Percentiles rank a stretch among this genome's conserved stretches.
Evolutionary conservation across 1,140 invertebrate species (phyloP).

Genomic region (Drosophila lowei): DNA sequence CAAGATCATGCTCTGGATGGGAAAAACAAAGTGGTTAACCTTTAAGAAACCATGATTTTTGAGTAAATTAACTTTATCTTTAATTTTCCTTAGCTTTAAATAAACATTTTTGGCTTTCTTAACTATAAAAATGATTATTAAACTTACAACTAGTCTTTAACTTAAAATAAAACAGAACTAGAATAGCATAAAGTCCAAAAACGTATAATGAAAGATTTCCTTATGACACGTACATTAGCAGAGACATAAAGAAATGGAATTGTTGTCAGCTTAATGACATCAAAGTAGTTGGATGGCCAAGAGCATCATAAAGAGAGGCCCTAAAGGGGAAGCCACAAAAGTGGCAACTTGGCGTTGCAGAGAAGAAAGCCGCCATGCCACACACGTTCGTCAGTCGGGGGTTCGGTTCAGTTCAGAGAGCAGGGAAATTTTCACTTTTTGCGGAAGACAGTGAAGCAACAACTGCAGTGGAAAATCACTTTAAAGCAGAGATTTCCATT

Average conservation of each 20-base stretch:
- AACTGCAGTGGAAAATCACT: conserved; percentile 33
- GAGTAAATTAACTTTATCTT: too few species aligned
- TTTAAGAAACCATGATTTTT: too few species aligned
- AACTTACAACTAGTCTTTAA: too few species aligned
- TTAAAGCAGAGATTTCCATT: conserved; percentile 36
- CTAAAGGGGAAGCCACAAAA: conserved; percentile 53
- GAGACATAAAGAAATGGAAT: conserved; percentile 29
- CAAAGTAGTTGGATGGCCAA: conserved; percentile 22
- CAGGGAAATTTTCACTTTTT: conserved; percentile 78
- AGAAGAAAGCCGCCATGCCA: conserved; percentile 40
- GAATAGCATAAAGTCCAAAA: not conserved
- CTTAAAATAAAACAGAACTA: too few species aligned
- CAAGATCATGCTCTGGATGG: not conserved
- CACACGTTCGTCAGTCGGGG: too few species aligned
- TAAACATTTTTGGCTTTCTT: too few species aligned
- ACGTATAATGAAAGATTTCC: not conserved
- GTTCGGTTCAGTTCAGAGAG: conserved; percentile 36
- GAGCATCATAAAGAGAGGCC: conserved; percentile 30
- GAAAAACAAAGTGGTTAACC: too few species aligned
- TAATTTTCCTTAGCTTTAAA: too few species aligned
- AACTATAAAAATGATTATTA: too few species aligned
- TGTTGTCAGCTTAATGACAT: conserved; percentile 26
- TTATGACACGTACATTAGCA: conserved; percentile 9
- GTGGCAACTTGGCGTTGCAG: conserved; percentile 25
- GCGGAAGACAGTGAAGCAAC: conserved; percentile 47